Percentiles rank a stretch among this genome's conserved stretches.
phyloP scores from a whole-genome alignment of 2,797 vertebrate species.

The Uromys caudimaculatus region DNA sequence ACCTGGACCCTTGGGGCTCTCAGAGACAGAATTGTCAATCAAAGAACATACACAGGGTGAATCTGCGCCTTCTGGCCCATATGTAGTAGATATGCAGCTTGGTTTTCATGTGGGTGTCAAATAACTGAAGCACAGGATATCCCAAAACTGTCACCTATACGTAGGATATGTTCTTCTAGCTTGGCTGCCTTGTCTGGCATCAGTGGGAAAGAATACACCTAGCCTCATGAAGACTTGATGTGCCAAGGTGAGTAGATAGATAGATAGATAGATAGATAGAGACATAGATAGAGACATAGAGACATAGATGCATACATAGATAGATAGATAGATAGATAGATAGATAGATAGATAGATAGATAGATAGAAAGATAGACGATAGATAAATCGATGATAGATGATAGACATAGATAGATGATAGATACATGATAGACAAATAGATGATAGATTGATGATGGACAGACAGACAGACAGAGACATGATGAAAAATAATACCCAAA shows the following conservation, averaged over 20 bases:
- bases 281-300: background rate
- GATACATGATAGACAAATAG: background rate
- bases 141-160: background rate
- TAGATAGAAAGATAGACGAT: no score
- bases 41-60: background rate
- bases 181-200: background rate
- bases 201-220: background rate
- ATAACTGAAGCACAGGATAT: background rate
- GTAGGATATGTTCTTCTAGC: background rate
- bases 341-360: background rate
- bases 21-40: background rate
- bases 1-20: background rate
- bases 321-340: background rate
- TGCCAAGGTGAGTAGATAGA: no score
- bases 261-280: background rate
- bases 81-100: background rate
- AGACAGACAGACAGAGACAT: background rate
- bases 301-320: background rate
- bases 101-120: background rate
- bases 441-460: background rate
- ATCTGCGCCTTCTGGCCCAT: background rate
- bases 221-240: background rate
- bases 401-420: background rate
- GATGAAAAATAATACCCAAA: background rate
- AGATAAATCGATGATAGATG: background rate